Conservation (phyloP, 2,888 invertebrate genomes). For the Xanthorhoe designata region DNA sequence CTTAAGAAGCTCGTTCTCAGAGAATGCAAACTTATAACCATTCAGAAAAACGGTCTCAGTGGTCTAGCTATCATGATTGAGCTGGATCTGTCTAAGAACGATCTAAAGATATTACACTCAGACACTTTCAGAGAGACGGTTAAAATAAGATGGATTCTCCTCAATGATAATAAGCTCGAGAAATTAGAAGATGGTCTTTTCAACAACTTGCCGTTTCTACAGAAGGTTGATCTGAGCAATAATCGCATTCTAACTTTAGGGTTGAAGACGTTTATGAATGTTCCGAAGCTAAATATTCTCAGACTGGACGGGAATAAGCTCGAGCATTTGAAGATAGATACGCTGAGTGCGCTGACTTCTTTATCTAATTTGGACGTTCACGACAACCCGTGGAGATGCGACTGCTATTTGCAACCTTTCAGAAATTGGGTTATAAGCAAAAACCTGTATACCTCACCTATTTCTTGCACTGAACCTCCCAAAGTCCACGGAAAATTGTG, state of each 20-base stretch:
- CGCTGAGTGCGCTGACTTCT: conserved; percentile 87
- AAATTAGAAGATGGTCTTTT: conserved; percentile 91
- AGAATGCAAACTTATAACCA: conserved; percentile 89
- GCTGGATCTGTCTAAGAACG: conserved; percentile 92
- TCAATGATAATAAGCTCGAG: conserved; percentile 91
- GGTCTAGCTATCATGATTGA: conserved; percentile 92
- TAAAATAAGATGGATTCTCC: conserved; percentile 89
- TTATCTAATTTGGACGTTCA: conserved; percentile 90
- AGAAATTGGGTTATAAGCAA: conserved; percentile 90
- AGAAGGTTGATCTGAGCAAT: conserved; percentile 91
- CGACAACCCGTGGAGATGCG: conserved; percentile 95
- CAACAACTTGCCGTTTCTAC: conserved; percentile 89
- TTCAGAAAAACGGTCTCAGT: conserved; percentile 91
- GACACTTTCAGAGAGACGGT: conserved; percentile 90
- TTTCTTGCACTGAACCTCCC: conserved; percentile 90
- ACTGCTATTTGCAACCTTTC: conserved; percentile 92
- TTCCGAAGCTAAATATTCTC: conserved; percentile 88
- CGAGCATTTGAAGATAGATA: conserved; percentile 87
- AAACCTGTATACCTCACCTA: conserved; percentile 91
- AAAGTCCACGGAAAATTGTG: conserved; percentile 89
- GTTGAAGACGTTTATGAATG: conserved; percentile 89
- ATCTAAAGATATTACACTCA: conserved; percentile 87
- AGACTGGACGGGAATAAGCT: conserved; percentile 91
- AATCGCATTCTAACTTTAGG: conserved; percentile 90
- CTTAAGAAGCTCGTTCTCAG: conserved; percentile 92